phyloP scores from a whole-genome alignment of 2,888 invertebrate species.

The Netelia fuscicornis region DNA sequence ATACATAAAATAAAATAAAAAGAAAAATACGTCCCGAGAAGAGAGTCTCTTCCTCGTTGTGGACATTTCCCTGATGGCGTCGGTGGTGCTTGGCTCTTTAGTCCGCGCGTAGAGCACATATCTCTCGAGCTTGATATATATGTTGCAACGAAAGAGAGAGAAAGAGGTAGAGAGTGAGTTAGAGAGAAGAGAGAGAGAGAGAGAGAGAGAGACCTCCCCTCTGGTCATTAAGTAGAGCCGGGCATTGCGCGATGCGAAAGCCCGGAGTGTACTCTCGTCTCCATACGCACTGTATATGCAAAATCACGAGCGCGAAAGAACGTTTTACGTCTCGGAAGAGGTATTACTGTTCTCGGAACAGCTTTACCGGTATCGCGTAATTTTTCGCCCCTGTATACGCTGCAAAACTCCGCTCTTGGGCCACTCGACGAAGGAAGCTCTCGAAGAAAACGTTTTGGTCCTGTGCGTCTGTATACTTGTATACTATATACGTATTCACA shows the following conservation, averaged over 20 bases:
- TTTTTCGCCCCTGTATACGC: not conserved
- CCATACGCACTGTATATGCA: slow-evolving; percentile 40
- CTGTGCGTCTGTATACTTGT: not conserved
- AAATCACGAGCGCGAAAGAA: slow-evolving; percentile 38
- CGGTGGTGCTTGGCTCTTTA: slow-evolving; percentile 18
- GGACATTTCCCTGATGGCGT: slow-evolving; percentile 51
- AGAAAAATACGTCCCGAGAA: not conserved
- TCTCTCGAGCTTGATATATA: slow-evolving; percentile 26
- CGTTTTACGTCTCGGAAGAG: slow-evolving; percentile 37
- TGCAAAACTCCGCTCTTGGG: too few relatives aligned
- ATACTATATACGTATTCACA: not conserved
- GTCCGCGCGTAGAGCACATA: slow-evolving; percentile 26
- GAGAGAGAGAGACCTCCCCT: slow-evolving; percentile 5
- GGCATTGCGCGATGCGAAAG: slow-evolving; percentile 45
- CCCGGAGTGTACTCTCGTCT: slow-evolving; percentile 4
- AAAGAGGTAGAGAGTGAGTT: too few relatives aligned
- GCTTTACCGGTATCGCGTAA: slow-evolving; percentile 35
- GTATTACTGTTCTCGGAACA: slow-evolving; percentile 40
- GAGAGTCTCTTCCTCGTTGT: slow-evolving; percentile 13
- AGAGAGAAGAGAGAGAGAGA: too few relatives aligned
- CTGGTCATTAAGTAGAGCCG: slow-evolving; percentile 53
- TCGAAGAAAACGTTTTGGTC: slow-evolving; percentile 27
- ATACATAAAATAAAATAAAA: slow-evolving; percentile 11
- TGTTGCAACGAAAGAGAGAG: not conserved
- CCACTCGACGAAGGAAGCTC: not conserved